phyloP scores from a whole-genome alignment of 2,797 vertebrate species.

The Pelodytes ibericus region DNA sequence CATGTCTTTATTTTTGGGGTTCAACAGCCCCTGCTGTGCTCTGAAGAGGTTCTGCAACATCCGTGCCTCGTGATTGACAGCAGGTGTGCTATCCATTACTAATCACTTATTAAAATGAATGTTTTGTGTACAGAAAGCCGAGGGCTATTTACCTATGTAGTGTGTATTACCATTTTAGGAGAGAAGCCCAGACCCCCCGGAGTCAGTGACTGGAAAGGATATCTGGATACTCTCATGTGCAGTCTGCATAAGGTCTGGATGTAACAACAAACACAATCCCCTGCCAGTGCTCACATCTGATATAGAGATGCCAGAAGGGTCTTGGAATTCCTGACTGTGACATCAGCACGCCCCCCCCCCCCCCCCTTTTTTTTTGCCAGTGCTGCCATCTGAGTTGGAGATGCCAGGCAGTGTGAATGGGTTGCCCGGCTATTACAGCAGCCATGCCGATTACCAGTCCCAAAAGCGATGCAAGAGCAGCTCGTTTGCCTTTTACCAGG shows the following conservation, averaged over 20 bases:
- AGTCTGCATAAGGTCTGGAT: too few species aligned
- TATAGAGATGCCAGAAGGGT: too few species aligned
- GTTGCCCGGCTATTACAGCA: constrained; percentile 57
- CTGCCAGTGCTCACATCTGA: too few species aligned
- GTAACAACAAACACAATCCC: too few species aligned
- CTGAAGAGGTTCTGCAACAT: background rate
- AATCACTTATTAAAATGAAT: too few species aligned
- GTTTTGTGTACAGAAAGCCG: background rate
- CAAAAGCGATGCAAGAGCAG: constrained; percentile 89
- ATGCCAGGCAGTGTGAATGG: constrained; percentile 85
- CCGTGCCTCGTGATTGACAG: background rate
- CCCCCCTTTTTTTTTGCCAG: background rate
- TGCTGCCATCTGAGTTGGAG: too few species aligned
- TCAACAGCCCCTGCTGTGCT: background rate
- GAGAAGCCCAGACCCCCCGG: background rate
- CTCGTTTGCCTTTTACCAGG: constrained; percentile 90
- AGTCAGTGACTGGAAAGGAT: background rate
- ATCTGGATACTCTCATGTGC: background rate
- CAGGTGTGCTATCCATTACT: background rate
- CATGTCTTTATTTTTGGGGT: background rate
- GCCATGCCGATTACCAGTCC: constrained; percentile 72
- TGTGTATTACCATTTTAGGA: constrained; percentile 20
- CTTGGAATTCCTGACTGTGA: background rate
- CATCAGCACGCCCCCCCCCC: background rate
- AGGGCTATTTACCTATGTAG: background rate